These are phyloP conservation scores for Nymphicus hollandicus DNA, from an alignment of 2,113 vertebrate genomes.

Conservation along the genomic window DNA sequence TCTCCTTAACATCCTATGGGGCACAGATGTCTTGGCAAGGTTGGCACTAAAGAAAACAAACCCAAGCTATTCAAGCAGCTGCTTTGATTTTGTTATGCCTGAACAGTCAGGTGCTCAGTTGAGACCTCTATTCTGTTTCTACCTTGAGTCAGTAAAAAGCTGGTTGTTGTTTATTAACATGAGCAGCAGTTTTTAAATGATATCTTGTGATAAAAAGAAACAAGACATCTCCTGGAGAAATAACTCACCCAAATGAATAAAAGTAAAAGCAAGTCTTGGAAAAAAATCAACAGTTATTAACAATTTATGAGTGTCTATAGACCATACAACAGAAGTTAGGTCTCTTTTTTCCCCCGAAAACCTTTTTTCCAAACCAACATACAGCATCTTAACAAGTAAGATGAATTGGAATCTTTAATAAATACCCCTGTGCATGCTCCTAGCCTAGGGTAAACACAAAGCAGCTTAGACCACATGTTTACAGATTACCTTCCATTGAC, in stretches of 20 bases:
- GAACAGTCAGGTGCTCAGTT: background rate
- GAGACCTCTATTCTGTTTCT: slow-evolving; percentile 9
- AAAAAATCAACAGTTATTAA: background rate
- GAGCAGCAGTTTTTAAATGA: background rate
- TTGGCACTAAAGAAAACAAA: background rate
- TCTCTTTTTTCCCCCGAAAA: background rate
- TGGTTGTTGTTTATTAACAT: background rate
- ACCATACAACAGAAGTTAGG: accelerated
- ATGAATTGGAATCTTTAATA: background rate
- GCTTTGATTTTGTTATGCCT: slow-evolving; percentile 44
- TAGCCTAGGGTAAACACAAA: background rate
- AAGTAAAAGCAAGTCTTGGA: background rate
- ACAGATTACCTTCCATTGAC: background rate
- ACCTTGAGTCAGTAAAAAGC: background rate
- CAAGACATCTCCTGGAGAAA: background rate
- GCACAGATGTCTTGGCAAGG: slow-evolving; percentile 48
- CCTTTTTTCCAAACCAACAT: background rate
- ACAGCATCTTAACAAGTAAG: background rate
- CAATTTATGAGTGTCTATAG: background rate
- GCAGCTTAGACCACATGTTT: background rate
- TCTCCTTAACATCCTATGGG: slow-evolving; percentile 20
- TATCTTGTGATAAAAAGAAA: background rate
- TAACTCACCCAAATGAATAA: background rate
- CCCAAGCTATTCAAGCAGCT: slow-evolving; percentile 35
- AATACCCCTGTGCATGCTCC: background rate